These are phyloP conservation scores for Caenorhabditis virilis DNA, from an alignment of 2,888 invertebrate genomes.

Conservation along the genomic window DNA sequence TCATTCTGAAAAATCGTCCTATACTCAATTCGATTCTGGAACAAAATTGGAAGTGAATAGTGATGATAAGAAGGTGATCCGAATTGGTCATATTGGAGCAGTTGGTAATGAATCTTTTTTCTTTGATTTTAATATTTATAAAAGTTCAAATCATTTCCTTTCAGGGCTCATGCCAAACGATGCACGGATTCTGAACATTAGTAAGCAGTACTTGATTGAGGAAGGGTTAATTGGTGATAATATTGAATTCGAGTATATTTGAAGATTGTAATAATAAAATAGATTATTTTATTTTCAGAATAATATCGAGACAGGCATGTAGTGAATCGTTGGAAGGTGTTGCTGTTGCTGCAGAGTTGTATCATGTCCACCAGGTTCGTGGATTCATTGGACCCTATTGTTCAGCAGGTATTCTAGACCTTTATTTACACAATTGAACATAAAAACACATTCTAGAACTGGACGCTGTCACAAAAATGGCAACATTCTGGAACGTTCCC, in stretches of 20 bases:
- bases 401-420: conserved; percentile 44
- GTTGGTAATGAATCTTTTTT: too few relatives aligned
- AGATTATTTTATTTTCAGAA: conserved; percentile 40
- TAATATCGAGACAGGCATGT: conserved; percentile 61
- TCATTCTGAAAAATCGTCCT: conserved; percentile 22
- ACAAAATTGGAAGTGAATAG: conserved; percentile 43
- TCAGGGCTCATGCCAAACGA: conserved; percentile 63
- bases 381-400: conserved; percentile 68
- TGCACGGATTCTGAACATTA: conserved; percentile 59
- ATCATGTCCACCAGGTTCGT: conserved; percentile 65
- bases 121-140: too few relatives aligned
- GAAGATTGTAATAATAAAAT: not conserved
- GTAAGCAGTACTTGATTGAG: conserved; percentile 55
- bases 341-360: conserved; percentile 67
- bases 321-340: conserved; percentile 64
- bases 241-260: conserved; percentile 61
- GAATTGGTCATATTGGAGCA: conserved; percentile 50
- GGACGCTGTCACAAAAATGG: conserved; percentile 67
- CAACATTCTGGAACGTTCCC: conserved; percentile 67
- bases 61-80: conserved; percentile 44
- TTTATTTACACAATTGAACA: not conserved
- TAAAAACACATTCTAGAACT: conserved; percentile 44
- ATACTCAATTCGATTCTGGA: conserved; percentile 40
- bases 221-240: conserved; percentile 60
- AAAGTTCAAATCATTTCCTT: too few relatives aligned